Conservation (phyloP, 1,140 invertebrate species). For the Ganaspis sp. region DNA sequence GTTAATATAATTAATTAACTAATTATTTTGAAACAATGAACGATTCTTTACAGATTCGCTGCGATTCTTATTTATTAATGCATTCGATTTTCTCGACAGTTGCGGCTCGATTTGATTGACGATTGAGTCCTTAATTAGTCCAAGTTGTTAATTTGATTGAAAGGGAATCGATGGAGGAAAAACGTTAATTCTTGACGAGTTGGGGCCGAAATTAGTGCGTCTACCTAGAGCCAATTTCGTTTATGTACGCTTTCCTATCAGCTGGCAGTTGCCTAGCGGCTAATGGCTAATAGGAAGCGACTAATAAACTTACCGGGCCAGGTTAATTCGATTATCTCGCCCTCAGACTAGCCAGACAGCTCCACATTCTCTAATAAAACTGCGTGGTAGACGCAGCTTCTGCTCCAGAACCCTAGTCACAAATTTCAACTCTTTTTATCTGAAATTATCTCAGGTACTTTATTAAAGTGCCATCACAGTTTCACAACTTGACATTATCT, state of each 20-base stretch:
- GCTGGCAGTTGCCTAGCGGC: slow-evolving; percentile 30
- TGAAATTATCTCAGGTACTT: not conserved
- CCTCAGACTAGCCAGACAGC: not conserved
- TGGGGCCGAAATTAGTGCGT: slow-evolving; percentile 49
- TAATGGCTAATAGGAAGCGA: slow-evolving; percentile 55
- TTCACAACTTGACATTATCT: not conserved
- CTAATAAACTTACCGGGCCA: slow-evolving; percentile 57
- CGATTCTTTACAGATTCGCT: too few species aligned
- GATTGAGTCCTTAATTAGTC: too few species aligned
- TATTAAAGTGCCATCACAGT: not conserved
- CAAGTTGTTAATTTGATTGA: too few species aligned
- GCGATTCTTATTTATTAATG: not conserved
- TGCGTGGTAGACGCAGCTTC: not conserved
- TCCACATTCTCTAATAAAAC: not conserved
- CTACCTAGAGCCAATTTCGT: slow-evolving; percentile 45
- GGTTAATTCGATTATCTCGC: slow-evolving; percentile 57
- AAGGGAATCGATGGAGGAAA: not conserved
- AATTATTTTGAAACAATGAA: too few species aligned
- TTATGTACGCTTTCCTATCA: slow-evolving; percentile 36
- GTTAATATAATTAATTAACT: too few species aligned
- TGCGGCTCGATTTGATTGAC: not conserved
- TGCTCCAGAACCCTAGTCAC: not conserved
- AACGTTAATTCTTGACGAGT: not conserved
- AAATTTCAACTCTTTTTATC: not conserved
- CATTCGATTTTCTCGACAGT: too few species aligned